Percentiles rank a stretch among this genome's conserved stretches.
phyloP scores from a whole-genome alignment of 2,888 invertebrate species.

The Clostera curtula region DNA sequence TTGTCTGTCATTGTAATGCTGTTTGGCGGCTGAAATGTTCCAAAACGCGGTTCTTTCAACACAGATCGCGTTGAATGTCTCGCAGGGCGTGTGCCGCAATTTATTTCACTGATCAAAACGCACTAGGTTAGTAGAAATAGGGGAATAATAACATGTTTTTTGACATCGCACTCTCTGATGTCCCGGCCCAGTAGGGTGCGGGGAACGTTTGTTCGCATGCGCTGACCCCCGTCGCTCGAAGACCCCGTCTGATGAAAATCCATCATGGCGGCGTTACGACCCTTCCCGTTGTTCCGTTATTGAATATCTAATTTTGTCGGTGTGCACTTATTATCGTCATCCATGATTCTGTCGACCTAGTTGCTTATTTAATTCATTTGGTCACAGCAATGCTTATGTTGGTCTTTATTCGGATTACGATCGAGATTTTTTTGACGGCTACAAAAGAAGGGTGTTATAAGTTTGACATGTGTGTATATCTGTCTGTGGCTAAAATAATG shows the following conservation, averaged over 20 bases:
- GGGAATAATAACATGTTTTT: constrained; percentile 73
- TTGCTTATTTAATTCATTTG: no score
- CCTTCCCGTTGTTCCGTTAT: constrained; percentile 70
- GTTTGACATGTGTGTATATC: no score
- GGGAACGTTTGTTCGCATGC: constrained; percentile 58
- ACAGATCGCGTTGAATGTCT: constrained; percentile 18
- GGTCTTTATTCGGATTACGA: no score
- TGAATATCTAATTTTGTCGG: constrained; percentile 73
- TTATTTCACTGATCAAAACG: constrained; percentile 56
- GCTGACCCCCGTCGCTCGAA: constrained; percentile 57
- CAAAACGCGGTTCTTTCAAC: no score
- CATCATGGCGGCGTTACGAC: constrained; percentile 69
- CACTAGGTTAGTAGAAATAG: constrained; percentile 69
- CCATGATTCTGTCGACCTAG: constrained; percentile 36
- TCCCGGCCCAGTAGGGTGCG: constrained; percentile 68
- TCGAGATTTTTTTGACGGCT: no score
- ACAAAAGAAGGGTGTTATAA: no score
- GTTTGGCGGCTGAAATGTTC: no score
- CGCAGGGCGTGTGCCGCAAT: constrained; percentile 40
- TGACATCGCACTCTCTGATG: constrained; percentile 64
- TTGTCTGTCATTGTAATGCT: constrained; percentile 56
- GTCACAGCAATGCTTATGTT: no score
- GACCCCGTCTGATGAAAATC: constrained; percentile 51
- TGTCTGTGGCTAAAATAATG: no score
- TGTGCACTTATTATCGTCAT: constrained; percentile 57